These are phyloP conservation scores for Epistrophe grossulariae DNA, from an alignment of 2,888 invertebrate genomes.

Conservation along the genomic window DNA sequence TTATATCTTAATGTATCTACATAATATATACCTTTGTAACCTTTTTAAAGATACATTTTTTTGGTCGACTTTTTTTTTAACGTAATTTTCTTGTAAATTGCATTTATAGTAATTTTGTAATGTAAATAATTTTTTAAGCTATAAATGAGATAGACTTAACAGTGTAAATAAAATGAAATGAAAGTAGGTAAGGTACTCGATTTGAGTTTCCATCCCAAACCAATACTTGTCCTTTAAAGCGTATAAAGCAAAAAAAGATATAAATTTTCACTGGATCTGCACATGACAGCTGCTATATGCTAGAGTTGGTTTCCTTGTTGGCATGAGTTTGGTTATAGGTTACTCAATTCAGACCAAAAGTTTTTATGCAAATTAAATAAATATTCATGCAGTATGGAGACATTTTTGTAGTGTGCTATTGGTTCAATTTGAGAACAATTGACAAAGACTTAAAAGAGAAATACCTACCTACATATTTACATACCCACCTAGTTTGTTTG, in stretches of 20 bases:
- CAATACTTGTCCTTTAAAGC: not conserved
- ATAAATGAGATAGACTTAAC: too few species aligned
- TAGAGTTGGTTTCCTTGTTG: not conserved
- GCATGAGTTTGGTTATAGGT: constrained; percentile 35
- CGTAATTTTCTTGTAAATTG: too few species aligned
- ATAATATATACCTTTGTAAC: too few species aligned
- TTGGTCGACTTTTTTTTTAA: too few species aligned
- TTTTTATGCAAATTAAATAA: constrained; percentile 68
- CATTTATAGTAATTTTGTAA: too few species aligned
- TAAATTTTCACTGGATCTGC: constrained; percentile 16
- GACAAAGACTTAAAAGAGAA: not conserved
- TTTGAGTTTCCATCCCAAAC: too few species aligned
- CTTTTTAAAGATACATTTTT: too few species aligned
- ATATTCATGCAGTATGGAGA: constrained; percentile 51
- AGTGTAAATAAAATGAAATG: too few species aligned
- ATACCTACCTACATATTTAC: not conserved
- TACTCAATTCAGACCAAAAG: constrained; percentile 45
- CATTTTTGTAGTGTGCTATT: not conserved
- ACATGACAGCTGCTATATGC: constrained; percentile 54
- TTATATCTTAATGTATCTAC: too few species aligned
- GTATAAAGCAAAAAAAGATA: not conserved
- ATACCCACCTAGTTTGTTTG: too few species aligned
- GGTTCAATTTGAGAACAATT: not conserved
- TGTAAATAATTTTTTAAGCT: too few species aligned
- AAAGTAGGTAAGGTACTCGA: too few species aligned